Evolutionary conservation across 2,113 vertebrate genomes (phyloP).

Genomic region (Gymnorhina tibicen): DNA sequence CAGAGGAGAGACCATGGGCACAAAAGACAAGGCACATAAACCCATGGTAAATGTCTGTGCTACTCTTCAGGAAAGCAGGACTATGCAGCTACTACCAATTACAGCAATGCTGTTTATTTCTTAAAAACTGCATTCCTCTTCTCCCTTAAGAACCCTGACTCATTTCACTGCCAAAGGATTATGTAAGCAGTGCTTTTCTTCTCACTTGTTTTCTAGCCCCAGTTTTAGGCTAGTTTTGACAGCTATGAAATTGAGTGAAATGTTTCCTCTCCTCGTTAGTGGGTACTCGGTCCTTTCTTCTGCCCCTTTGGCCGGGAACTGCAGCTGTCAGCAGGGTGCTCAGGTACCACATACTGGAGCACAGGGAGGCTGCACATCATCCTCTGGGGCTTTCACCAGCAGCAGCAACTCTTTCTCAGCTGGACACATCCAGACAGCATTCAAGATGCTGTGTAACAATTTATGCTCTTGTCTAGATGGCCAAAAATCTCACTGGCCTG

Average conservation of each 20-base stretch:
- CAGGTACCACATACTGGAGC: fast-evolving
- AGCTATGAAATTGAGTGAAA: not conserved
- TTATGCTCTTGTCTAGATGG: not conserved
- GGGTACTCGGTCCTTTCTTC: not conserved
- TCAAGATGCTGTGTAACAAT: not conserved
- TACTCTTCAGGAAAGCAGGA: not conserved
- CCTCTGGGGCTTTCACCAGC: not conserved
- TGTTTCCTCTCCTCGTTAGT: not conserved
- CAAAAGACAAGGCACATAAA: not conserved
- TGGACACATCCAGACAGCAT: fast-evolving
- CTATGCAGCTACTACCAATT: not conserved
- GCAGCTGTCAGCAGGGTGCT: not conserved
- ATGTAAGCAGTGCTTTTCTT: not conserved
- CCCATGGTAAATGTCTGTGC: not conserved
- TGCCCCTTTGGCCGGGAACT: fast-evolving
- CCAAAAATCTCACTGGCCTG: not conserved
- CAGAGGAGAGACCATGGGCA: not conserved
- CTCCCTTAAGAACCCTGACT: not conserved
- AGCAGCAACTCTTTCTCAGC: not conserved
- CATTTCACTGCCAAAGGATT: not conserved
- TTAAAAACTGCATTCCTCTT: not conserved
- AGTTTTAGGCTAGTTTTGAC: not conserved
- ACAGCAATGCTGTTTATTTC: not conserved
- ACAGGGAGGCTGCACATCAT: not conserved
- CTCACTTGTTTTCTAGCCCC: not conserved